A percentile compares a stretch with the other conserved stretches of the same genome.
phyloP scores from a whole-genome alignment of 53 echinoderm and acorn worm genomes.

The Holothuria leucospilota region DNA sequence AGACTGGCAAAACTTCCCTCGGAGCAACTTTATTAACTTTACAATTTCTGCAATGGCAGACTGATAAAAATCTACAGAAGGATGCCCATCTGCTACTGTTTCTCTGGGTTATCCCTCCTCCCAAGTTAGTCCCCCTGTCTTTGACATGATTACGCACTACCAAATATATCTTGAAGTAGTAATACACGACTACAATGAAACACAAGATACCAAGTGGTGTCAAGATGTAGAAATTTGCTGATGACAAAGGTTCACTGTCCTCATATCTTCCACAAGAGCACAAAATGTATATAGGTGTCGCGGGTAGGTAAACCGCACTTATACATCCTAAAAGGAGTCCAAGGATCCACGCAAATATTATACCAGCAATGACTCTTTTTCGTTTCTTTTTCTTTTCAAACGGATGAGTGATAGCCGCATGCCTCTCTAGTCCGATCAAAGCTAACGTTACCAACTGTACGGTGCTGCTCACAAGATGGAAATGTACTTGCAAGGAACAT shows the following conservation, averaged over 20 bases:
- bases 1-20: neutral
- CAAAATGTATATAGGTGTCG: conserved; percentile 67
- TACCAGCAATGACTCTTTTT: conserved; percentile 64
- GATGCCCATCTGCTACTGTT: neutral
- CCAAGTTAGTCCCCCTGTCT: conserved; percentile 38
- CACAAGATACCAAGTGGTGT: conserved; percentile 73
- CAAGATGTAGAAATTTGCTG: conserved; percentile 64
- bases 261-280: conserved; percentile 62
- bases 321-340: conserved; percentile 56
- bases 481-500: conserved; percentile 70
- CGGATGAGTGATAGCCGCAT: conserved; percentile 82
- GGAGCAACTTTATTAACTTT: conserved; percentile 14
- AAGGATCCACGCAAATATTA: conserved; percentile 67
- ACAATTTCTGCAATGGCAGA: conserved; percentile 12
- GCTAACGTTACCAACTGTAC: conserved; percentile 82
- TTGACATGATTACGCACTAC: conserved; percentile 82
- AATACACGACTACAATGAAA: conserved; percentile 62
- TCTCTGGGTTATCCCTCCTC: neutral
- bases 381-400: conserved; percentile 80
- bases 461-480: conserved; percentile 72
- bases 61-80: neutral
- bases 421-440: conserved; percentile 69
- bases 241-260: conserved; percentile 3
- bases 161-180: conserved; percentile 75
- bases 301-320: conserved; percentile 44